A percentile compares a stretch with the other conserved stretches of the same genome.
These are phyloP conservation scores for Brachionus koreanus DNA, from an alignment of 1,140 invertebrate species.

Conservation along the genomic window DNA sequence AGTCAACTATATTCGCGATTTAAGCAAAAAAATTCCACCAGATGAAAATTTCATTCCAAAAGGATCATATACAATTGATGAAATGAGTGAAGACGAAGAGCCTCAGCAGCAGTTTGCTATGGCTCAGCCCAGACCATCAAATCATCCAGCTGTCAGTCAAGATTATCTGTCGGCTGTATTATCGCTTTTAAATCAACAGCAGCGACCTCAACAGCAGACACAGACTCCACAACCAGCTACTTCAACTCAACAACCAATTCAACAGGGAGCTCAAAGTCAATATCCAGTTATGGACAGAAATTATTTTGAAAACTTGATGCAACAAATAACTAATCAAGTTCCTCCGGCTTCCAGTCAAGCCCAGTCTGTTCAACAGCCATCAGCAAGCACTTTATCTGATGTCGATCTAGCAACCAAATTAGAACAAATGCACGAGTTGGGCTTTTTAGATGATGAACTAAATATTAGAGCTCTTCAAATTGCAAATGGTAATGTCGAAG, in stretches of 20 bases:
- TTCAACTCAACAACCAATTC: neutral
- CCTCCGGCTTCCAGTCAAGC: neutral
- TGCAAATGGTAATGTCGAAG: conserved; percentile 22
- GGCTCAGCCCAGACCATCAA: neutral
- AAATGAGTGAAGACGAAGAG: conserved; percentile 40
- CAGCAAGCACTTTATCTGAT: neutral
- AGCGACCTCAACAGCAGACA: neutral
- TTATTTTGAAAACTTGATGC: conserved; percentile 18
- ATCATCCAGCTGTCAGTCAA: conserved; percentile 30
- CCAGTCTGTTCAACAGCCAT: neutral
- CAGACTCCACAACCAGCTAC: neutral
- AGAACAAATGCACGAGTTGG: conserved; percentile 36
- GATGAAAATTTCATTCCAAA: conserved; percentile 24
- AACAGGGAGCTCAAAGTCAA: neutral
- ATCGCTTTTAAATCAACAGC: conserved; percentile 20
- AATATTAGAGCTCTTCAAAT: conserved; percentile 31
- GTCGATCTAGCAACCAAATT: neutral
- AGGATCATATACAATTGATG: conserved; percentile 28
- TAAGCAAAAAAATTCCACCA: conserved; percentile 1
- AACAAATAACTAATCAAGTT: neutral
- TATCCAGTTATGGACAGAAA: conserved; percentile 17
- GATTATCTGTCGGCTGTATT: conserved; percentile 33
- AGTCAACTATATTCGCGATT: neutral
- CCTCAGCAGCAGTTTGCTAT: neutral
- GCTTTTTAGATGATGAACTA: conserved; percentile 21